Conservation (phyloP, 2,888 invertebrate species). For the Xestia xanthographa region DNA sequence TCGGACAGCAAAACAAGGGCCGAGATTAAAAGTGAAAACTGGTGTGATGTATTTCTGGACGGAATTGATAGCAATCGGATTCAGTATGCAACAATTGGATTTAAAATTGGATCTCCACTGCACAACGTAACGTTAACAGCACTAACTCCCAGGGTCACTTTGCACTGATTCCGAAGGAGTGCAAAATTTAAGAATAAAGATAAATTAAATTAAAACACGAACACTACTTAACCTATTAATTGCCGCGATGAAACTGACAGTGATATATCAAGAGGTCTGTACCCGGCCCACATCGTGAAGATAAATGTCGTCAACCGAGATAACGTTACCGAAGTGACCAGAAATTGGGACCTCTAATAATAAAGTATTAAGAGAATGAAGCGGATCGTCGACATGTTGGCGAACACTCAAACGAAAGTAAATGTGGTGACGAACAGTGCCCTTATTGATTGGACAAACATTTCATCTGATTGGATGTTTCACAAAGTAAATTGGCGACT, state of each 20-base stretch:
- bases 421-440: conserved; percentile 16
- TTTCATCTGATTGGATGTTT: conserved; percentile 15
- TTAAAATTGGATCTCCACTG: conserved; percentile 13
- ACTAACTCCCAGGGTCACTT: conserved; percentile 7
- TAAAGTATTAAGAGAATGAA: too few species aligned
- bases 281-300: conserved; percentile 78
- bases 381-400: conserved; percentile 21
- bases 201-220: conserved; percentile 26
- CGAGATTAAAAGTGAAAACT: conserved; percentile 11
- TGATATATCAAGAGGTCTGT: conserved; percentile 71
- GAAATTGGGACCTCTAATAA: conserved; percentile 65
- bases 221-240: conserved; percentile 48
- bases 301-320: conserved; percentile 82
- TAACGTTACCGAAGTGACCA: conserved; percentile 69
- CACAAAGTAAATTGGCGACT: conserved; percentile 1
- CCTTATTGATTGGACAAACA: conserved; percentile 45
- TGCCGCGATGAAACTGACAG: conserved; percentile 60
- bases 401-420: conserved; percentile 16
- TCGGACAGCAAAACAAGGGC: background rate
- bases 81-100: conserved; percentile 7
- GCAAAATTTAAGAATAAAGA: conserved; percentile 12
- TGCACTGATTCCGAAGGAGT: background rate
- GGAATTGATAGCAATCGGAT: conserved; percentile 7
- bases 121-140: conserved; percentile 1
- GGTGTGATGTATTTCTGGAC: conserved; percentile 14